Conservation (phyloP, 2,113 vertebrate species). For the Junco hyemalis region DNA sequence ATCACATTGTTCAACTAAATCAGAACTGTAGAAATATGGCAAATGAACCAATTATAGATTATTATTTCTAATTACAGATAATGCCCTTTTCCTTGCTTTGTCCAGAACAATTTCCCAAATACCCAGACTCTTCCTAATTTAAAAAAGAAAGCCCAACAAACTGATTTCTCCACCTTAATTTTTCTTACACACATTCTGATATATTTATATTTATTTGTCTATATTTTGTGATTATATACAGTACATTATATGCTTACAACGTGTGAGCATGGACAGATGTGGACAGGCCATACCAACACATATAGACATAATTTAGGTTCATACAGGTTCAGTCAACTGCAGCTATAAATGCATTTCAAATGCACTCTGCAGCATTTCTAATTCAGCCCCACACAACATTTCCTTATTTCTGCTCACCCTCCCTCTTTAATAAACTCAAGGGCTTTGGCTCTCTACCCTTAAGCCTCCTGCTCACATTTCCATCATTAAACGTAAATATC, state of each 20-base stretch:
- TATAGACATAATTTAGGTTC: neutral
- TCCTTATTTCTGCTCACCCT: neutral
- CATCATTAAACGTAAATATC: neutral
- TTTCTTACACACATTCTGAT: neutral
- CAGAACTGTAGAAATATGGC: constrained; percentile 85
- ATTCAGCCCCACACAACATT: neutral
- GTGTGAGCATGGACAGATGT: neutral
- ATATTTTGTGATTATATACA: no score
- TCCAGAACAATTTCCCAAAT: constrained; percentile 78
- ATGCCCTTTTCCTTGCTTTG: constrained; percentile 80
- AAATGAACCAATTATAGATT: constrained; percentile 86
- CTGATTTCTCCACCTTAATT: neutral
- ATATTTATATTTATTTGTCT: neutral
- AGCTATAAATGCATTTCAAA: neutral
- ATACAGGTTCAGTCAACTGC: neutral
- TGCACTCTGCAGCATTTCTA: neutral
- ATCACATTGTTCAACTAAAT: constrained; percentile 85
- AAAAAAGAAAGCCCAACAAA: neutral
- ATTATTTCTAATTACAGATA: constrained; percentile 88
- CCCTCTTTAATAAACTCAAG: neutral
- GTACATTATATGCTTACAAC: neutral
- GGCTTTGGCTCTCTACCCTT: neutral
- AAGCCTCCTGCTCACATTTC: neutral
- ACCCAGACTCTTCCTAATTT: constrained; percentile 45
- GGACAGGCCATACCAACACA: neutral